Conservation (phyloP, 1,140 invertebrate species). For the Brachionus angularis region DNA sequence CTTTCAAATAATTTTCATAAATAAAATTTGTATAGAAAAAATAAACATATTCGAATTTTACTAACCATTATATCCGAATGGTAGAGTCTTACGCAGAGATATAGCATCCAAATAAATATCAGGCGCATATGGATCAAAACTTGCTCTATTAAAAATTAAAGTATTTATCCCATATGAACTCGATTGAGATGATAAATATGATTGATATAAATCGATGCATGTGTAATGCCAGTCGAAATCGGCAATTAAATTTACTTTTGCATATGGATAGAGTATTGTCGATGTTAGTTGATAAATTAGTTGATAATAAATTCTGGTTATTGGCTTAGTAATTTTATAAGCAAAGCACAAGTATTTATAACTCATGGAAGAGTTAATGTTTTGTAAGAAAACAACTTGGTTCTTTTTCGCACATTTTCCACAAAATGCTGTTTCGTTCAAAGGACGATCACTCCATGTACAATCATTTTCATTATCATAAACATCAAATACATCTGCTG, state of each 20-base stretch:
- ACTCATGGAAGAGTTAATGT: neutral
- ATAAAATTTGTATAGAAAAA: neutral
- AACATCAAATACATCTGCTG: too few species aligned
- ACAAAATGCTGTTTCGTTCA: slow-evolving; percentile 11
- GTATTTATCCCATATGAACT: neutral
- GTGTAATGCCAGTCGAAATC: slow-evolving; percentile 4
- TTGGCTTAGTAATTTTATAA: neutral
- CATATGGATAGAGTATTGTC: too few species aligned
- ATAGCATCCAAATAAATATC: slow-evolving; percentile 3
- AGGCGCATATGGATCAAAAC: neutral
- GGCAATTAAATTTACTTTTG: neutral
- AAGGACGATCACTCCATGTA: neutral
- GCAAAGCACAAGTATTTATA: neutral
- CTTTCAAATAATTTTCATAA: neutral
- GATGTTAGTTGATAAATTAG: too few species aligned
- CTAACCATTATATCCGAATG: slow-evolving; percentile 6
- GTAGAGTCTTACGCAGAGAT: slow-evolving; percentile 5
- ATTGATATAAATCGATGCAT: neutral
- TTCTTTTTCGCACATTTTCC: neutral
- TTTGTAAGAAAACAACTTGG: neutral
- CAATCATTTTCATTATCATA: slow-evolving; percentile 5
- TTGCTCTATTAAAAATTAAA: neutral
- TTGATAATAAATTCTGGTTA: neutral
- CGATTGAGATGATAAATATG: neutral
- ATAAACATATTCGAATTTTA: neutral